phyloP scores from a whole-genome alignment of 2,113 vertebrate genomes.

The Sapajus apella region DNA sequence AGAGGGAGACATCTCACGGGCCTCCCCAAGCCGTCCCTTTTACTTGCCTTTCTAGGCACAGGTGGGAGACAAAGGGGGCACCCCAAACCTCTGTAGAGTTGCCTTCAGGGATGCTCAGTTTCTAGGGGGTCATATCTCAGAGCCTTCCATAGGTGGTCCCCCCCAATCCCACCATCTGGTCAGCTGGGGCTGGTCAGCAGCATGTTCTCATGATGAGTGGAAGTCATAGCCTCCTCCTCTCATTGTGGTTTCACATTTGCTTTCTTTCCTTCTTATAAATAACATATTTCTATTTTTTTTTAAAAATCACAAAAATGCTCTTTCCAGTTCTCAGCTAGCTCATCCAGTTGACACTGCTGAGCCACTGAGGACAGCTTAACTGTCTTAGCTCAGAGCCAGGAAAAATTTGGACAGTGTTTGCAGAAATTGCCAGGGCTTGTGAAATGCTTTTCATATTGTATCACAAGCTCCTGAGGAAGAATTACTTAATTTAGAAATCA shows the following conservation, averaged over 20 bases:
- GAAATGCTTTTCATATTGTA: neutral
- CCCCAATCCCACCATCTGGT: neutral
- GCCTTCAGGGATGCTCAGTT: neutral
- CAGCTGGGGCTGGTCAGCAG: neutral
- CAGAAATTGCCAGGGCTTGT: neutral
- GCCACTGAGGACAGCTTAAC: neutral
- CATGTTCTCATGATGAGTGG: neutral
- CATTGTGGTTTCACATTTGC: neutral
- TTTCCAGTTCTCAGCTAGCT: neutral
- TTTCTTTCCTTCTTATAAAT: constrained; percentile 15
- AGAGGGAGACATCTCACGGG: neutral
- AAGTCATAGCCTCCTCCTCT: neutral
- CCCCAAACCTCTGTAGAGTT: neutral
- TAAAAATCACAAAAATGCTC: neutral
- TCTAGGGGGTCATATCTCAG: neutral
- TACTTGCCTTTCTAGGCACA: neutral
- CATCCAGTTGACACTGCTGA: neutral
- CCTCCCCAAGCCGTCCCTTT: neutral
- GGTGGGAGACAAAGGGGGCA: neutral
- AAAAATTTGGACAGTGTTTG: neutral
- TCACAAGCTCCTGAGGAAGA: neutral
- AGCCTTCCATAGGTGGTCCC: neutral
- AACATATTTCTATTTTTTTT: neutral
- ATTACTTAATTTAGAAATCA: neutral
- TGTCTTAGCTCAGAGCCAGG: neutral